Conservation (phyloP, 2,888 invertebrate species). For the Oscheius sp. region DNA sequence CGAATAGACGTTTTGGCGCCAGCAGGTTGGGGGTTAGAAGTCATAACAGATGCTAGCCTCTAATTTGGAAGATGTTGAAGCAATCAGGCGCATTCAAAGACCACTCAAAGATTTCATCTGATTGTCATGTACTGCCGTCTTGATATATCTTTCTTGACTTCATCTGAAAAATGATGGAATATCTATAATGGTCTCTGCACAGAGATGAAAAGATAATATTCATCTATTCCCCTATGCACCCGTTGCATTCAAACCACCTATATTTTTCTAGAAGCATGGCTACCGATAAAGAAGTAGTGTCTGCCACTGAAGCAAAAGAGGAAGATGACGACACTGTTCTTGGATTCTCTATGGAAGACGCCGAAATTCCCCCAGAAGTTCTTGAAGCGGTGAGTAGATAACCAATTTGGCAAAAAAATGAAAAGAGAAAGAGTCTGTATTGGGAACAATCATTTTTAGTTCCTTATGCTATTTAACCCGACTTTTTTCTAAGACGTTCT, state of each 20-base stretch:
- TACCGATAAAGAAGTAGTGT: neutral
- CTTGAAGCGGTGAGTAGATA: conserved; percentile 2
- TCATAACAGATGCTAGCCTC: neutral
- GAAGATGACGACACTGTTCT: conserved; percentile 23
- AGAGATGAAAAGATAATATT: conserved; percentile 25
- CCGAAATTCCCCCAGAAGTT: neutral
- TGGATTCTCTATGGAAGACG: conserved; percentile 22
- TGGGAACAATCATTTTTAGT: no score
- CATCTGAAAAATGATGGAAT: conserved; percentile 20
- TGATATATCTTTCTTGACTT: neutral
- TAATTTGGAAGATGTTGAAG: conserved; percentile 24
- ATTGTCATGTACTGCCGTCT: neutral
- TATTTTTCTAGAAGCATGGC: conserved; percentile 16
- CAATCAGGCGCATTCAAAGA: conserved; percentile 26
- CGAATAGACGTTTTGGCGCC: conserved; percentile 1
- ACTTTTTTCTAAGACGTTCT: neutral
- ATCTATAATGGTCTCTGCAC: neutral
- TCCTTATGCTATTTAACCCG: no score
- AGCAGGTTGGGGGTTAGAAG: neutral
- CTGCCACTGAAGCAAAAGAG: conserved; percentile 16
- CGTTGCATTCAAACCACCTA: neutral
- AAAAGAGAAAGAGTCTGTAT: no score
- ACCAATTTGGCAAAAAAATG: no score
- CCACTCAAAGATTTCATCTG: conserved; percentile 13
- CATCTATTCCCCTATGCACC: conserved; percentile 11